Evolutionary conservation across 2,797 vertebrate genomes (phyloP), one percentile per base, ranked within the genome.

Genomic region (Myotis findleyi): DNA sequence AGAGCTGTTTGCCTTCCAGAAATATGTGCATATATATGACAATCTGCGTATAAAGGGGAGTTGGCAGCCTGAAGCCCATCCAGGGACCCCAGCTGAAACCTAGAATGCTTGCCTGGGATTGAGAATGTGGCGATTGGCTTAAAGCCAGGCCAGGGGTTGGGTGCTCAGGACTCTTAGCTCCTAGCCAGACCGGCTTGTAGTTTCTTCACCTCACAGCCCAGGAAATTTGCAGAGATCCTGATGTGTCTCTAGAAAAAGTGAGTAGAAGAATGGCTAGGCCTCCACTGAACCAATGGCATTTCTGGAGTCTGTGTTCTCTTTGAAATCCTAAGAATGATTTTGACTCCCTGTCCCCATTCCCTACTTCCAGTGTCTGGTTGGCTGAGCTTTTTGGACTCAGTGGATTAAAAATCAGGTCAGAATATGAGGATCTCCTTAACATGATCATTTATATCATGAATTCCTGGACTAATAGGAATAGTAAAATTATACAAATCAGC

Each of bases 401-500:
- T 57, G 38, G 71, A 68, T 93, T 96, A 92, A 92, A 95, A 92
- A 27, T 72, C 17, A 12, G 41, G 62, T 95, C 27, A 92, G 41
- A 93, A 64, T 85, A 87, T 79, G 47, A 94, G 25, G n/a, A 21
- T 82, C 92, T 73, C 21, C 49, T 81, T 85, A 92, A 92, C 14
- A 33, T 62, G 8, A 47, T 87, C 13, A 83, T 68, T 92, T 80
- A 72, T 91, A 23, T 83, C 87, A 44, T 89, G 33, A 95, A 83
- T 80, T 95, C n/a, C 47, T 93, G 7, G 36, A 68, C 33, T 91
- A 41, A 93, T 30, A 80, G 30, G 76, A 33, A 27, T 91, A 86
- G 38, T 86, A 87, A 57, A 91, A 71, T 89, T 85, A 77, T 55
- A 91, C 92, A 89, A 51, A 64, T 75, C 73, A 20, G 23, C 21